Conservation (phyloP, 2,888 invertebrate genomes). For the Sinhomidia bicolor region DNA sequence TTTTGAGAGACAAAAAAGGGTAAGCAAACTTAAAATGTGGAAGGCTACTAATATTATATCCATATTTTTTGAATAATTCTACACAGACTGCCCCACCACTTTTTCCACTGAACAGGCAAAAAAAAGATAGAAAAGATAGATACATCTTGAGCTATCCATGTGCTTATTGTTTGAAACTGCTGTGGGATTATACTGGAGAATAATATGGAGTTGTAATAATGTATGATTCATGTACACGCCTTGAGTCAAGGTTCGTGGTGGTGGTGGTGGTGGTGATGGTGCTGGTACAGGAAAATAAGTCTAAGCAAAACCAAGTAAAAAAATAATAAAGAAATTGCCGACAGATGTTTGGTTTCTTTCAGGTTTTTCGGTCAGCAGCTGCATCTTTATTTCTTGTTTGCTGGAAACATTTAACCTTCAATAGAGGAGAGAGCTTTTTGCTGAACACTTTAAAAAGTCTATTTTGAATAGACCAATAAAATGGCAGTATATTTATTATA, state of each 20-base stretch:
- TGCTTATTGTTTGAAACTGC: background rate
- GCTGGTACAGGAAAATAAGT: background rate
- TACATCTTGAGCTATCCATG: background rate
- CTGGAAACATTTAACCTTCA: background rate
- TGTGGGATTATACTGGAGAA: background rate
- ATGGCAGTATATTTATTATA: too few species aligned
- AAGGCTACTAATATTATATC: conserved; percentile 54
- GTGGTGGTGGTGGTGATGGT: background rate
- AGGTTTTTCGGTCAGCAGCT: conserved; percentile 11
- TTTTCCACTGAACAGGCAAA: conserved; percentile 1
- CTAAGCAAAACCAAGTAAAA: background rate
- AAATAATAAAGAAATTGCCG: background rate
- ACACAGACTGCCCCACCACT: conserved; percentile 32
- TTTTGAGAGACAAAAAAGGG: conserved; percentile 9
- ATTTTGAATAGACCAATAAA: too few species aligned
- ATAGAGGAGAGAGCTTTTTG: background rate
- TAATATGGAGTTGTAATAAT: too few species aligned
- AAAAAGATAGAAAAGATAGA: background rate
- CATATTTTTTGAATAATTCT: conserved; percentile 68
- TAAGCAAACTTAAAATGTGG: conserved; percentile 61
- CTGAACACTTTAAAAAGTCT: too few species aligned
- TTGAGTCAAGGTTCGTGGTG: conserved; percentile 26
- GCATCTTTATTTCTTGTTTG: background rate
- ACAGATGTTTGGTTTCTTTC: background rate
- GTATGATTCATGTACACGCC: conserved; percentile 12